A percentile compares a stretch with the other conserved stretches of the same genome.
phyloP scores from a whole-genome alignment of 23 tunicate species.

The Clavelina lepadiformis region DNA sequence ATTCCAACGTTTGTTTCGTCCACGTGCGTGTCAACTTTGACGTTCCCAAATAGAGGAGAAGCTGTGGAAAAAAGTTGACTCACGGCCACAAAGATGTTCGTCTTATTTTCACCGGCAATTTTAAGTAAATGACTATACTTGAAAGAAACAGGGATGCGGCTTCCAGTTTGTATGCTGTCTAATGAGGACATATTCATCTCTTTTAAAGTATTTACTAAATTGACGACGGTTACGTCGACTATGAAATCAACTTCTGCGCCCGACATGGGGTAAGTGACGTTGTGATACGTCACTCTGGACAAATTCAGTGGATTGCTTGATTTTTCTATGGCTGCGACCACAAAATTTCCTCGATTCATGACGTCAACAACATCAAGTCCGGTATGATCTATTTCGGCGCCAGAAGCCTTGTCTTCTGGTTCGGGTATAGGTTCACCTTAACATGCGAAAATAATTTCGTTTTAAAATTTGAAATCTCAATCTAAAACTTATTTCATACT shows the following conservation, averaged over 20 bases:
- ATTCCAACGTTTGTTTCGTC: background rate
- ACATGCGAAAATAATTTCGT: too few species aligned
- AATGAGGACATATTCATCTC: too few species aligned
- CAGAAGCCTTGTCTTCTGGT: background rate
- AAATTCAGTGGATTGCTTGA: background rate
- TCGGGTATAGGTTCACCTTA: conserved; percentile 21
- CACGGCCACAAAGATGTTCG: background rate
- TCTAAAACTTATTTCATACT: too few species aligned
- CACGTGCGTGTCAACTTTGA: background rate
- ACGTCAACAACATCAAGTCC: conserved; percentile 1
- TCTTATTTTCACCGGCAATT: background rate
- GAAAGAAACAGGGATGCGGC: too few species aligned
- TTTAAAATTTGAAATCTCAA: too few species aligned
- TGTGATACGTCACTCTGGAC: conserved; percentile 1
- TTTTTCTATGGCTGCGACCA: background rate
- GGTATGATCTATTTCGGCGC: background rate
- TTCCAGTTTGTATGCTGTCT: too few species aligned
- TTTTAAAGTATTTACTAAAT: too few species aligned
- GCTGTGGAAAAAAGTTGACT: background rate
- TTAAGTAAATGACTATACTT: too few species aligned
- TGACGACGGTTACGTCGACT: conserved; percentile 1
- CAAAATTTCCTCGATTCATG: conserved; percentile 8
- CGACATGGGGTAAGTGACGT: conserved; percentile 7
- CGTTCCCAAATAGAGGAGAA: background rate
- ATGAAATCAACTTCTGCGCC: background rate